These are phyloP conservation scores for Pantherophis vulpinus DNA, from an alignment of 2,797 vertebrate species.

Conservation along the genomic window DNA sequence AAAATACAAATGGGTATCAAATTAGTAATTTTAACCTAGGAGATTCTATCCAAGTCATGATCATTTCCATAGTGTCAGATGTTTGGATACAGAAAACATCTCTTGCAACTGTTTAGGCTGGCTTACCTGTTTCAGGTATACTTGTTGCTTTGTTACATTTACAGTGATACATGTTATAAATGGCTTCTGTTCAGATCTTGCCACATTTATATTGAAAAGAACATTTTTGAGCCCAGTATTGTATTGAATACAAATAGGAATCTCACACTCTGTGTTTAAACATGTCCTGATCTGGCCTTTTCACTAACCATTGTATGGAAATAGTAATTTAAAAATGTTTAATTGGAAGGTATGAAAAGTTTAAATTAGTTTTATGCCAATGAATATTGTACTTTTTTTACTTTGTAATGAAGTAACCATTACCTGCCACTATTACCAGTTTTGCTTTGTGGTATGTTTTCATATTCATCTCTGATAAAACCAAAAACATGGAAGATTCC, in stretches of 20 bases:
- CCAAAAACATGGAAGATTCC: not conserved
- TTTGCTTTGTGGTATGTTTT: not conserved
- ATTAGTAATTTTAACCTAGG: conserved; percentile 59
- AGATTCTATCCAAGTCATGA: conserved; percentile 37
- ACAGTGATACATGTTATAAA: not conserved
- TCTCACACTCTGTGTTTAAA: not conserved
- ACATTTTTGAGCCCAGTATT: not conserved
- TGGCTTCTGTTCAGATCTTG: conserved; percentile 21
- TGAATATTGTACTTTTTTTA: not conserved
- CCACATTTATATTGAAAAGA: conserved; percentile 5
- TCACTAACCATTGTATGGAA: not conserved
- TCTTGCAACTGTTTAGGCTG: conserved; percentile 18
- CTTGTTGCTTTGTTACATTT: conserved; percentile 25
- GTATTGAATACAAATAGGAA: not conserved
- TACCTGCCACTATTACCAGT: not conserved
- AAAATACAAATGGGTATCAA: conserved; percentile 68
- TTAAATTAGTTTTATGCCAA: not conserved
- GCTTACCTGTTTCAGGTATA: conserved; percentile 23
- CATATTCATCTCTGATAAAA: not conserved
- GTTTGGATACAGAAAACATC: conserved; percentile 4
- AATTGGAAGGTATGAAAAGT: not conserved
- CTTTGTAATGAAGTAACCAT: not conserved
- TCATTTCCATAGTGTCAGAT: conserved; percentile 27
- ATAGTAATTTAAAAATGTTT: not conserved
- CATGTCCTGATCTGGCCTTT: not conserved